Percentiles rank a stretch among this genome's conserved stretches.
Conservation (phyloP, 2,888 invertebrate genomes). For the Caenorhabditis panamensis region DNA sequence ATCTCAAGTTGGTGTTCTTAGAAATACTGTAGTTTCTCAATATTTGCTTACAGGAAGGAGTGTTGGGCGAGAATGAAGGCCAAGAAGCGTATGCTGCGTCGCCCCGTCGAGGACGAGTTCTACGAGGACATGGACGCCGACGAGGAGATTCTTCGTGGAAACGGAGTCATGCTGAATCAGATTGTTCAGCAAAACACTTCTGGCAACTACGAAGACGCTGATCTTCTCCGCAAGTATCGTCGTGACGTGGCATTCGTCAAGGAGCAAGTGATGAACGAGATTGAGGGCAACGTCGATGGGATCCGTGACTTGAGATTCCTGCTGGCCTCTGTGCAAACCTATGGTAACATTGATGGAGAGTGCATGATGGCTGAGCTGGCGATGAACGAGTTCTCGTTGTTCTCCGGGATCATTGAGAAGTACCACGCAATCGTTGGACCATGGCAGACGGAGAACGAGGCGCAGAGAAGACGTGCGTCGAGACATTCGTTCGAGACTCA, state of each 20-base stretch:
- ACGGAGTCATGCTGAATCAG: constrained; percentile 58
- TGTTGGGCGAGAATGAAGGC: constrained; percentile 61
- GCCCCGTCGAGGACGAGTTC: constrained; percentile 56
- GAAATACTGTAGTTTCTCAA: no score
- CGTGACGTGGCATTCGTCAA: constrained; percentile 59
- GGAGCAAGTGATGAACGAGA: constrained; percentile 36
- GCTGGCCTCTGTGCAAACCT: constrained; percentile 70
- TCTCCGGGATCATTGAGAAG: no score
- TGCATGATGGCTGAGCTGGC: constrained; percentile 72
- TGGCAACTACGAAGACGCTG: constrained; percentile 57
- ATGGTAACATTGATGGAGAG: constrained; percentile 68
- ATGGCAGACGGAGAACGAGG: no score
- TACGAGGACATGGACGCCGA: constrained; percentile 57
- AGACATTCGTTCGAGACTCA: no score
- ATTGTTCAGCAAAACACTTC: constrained; percentile 51
- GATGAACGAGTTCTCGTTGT: no score
- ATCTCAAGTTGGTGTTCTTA: constrained; percentile 29
- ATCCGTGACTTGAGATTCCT: constrained; percentile 69
- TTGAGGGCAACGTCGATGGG: constrained; percentile 57
- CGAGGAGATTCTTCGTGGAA: constrained; percentile 59
- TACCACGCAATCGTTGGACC: no score
- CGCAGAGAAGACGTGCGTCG: no score
- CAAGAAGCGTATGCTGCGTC: constrained; percentile 52
- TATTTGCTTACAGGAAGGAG: constrained; percentile 24
- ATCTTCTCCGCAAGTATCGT: constrained; percentile 58